Evolutionary conservation across 2,797 vertebrate genomes (phyloP).

Genomic region (Sarcoramphus papa): DNA sequence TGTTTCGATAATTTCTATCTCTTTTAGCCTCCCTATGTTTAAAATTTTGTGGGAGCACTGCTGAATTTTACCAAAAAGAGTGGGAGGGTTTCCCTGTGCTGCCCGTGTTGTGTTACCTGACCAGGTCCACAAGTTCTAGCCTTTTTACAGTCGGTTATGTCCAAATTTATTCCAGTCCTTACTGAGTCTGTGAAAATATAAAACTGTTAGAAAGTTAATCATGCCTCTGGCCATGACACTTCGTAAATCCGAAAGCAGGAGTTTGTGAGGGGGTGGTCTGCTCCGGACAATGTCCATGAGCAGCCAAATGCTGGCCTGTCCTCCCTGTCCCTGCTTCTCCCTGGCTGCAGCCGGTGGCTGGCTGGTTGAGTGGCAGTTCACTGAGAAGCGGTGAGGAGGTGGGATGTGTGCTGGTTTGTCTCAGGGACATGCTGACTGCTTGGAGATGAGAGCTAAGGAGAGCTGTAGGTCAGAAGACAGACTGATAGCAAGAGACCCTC

Average conservation of each 20-base stretch:
- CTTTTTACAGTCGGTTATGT: background rate
- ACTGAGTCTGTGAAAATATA: background rate
- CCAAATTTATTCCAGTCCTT: background rate
- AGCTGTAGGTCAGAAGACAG: background rate
- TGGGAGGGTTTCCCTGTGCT: background rate
- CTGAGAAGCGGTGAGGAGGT: background rate
- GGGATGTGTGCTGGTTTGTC: background rate
- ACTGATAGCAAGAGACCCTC: background rate
- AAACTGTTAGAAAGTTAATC: background rate
- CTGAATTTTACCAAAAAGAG: background rate
- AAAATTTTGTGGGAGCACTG: background rate
- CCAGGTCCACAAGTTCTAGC: background rate
- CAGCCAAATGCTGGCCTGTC: background rate
- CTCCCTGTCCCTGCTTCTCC: background rate
- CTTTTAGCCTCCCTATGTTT: background rate
- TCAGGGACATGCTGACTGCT: background rate
- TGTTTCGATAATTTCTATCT: background rate
- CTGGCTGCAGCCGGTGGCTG: background rate
- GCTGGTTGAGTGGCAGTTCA: background rate
- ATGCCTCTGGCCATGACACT: background rate
- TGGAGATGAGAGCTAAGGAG: background rate
- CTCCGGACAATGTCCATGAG: background rate
- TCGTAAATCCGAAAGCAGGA: background rate
- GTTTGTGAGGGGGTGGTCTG: background rate
- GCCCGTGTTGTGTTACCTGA: background rate